Base-by-base conservation (phyloP, 2,888 invertebrate species). In the Rotaria macrura region DNA sequence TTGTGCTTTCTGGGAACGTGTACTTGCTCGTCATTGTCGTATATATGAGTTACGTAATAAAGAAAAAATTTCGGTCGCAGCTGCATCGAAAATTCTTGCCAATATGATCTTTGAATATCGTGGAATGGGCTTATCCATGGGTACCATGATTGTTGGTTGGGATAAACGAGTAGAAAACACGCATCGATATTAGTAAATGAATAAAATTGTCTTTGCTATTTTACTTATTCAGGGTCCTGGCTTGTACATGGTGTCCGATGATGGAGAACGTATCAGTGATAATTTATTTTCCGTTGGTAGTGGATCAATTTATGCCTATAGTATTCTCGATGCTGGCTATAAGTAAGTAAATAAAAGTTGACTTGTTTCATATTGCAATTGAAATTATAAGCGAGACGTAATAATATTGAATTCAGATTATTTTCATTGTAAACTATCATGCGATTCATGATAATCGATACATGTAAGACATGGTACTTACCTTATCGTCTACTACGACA, bases 101-200 rank as follows among this genome's bases (percentile, higher is more conserved):
- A 99, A 99, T 90, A 97, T 98, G 93, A 95, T 98, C 20, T 98
- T 97, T 90, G 95, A 95, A 90, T 99, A 98, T 92, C 97, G 97
- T 91, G 97, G 97, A 54, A 96, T 97, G 95, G 98, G 96, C 0
- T 92, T 96, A 6, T 95, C 95, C 86, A 95, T 96, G 93, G 92
- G 92, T 88, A 88, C 96, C 93, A 97, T 97, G 96, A 93, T 97
- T 87, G 95, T 95, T 87, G 97, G 97, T 0, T 95, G 94, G 92
- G 97, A 97, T 90, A 96, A 96, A 91, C 93, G 95, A 89, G 94
- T 94, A 90, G 91, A 12, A n/a, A n/a, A n/a, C n/a, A 43, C 10
- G 7, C 9, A 25, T 10, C 3, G n/a, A 65, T 29, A 34, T 9
- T n/a, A 29, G 3, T 0, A 25, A 92, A 85, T n/a, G 40, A 29